phyloP scores from a whole-genome alignment of 1,140 invertebrate species.

The Cotesia vestalis region DNA sequence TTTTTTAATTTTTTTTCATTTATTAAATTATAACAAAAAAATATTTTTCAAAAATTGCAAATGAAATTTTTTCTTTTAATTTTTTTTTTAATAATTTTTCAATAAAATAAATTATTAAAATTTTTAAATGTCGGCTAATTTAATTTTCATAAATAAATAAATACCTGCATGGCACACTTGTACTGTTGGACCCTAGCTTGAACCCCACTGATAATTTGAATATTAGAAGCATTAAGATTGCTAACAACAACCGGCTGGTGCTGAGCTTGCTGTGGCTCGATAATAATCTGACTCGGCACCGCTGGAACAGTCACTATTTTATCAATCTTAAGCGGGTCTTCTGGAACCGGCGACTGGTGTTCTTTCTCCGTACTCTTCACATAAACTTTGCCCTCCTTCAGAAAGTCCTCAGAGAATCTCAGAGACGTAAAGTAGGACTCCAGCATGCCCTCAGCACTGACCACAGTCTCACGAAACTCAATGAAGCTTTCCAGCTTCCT shows the following conservation, averaged over 20 bases:
- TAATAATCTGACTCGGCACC: constrained; percentile 43
- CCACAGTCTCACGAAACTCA: constrained; percentile 73
- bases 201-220: constrained; percentile 66
- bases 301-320: constrained; percentile 41
- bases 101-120: no score
- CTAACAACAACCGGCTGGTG: constrained; percentile 66
- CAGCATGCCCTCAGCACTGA: constrained; percentile 74
- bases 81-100: no score
- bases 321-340: constrained; percentile 56
- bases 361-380: constrained; percentile 60
- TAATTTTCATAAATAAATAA: no score
- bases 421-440: constrained; percentile 73
- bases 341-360: constrained; percentile 47
- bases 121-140: no score
- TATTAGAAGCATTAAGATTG: constrained; percentile 65
- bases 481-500: constrained; percentile 71
- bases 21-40: no score
- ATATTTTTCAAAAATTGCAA: no score
- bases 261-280: constrained; percentile 49
- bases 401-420: constrained; percentile 70
- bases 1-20: no score
- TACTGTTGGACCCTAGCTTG: constrained; percentile 65
- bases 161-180: constrained; percentile 67
- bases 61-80: no score
- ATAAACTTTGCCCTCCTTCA: constrained; percentile 72